These are phyloP conservation scores for Tachystola acroxantha DNA, from an alignment of 2,888 invertebrate genomes.

Conservation along the genomic window DNA sequence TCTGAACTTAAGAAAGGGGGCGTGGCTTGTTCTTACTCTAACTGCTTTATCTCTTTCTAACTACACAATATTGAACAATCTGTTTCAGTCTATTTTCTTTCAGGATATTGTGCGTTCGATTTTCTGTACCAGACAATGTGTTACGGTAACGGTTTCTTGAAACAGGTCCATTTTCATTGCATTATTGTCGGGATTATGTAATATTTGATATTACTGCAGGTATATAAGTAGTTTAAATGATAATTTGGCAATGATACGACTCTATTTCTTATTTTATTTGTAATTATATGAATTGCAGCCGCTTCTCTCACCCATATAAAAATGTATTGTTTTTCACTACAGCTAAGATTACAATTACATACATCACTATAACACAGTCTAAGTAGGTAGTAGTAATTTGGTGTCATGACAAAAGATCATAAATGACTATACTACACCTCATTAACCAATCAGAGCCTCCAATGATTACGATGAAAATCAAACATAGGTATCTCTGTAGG, in stretches of 20 bases:
- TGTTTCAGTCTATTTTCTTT: conserved; percentile 16
- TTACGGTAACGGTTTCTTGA: conserved; percentile 13
- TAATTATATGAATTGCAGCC: too few relatives aligned
- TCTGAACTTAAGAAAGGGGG: conserved; percentile 52
- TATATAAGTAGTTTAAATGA: too few relatives aligned
- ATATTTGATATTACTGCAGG: too few relatives aligned
- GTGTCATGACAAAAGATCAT: conserved; percentile 32
- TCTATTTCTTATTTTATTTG: too few relatives aligned
- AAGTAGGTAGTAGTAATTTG: too few relatives aligned
- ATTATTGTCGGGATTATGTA: too few relatives aligned
- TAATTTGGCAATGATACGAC: too few relatives aligned
- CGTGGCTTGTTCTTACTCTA: conserved; percentile 43
- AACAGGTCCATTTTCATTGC: conserved; percentile 8
- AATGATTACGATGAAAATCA: conserved; percentile 37
- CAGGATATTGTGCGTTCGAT: conserved; percentile 23
- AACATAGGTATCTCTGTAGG: conserved; percentile 22
- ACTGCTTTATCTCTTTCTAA: conserved; percentile 40
- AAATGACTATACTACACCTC: conserved; percentile 23
- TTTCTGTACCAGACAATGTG: conserved; percentile 14
- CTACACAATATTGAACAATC: conserved; percentile 15
- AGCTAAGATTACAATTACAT: too few relatives aligned
- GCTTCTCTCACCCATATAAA: too few relatives aligned
- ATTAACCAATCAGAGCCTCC: conserved; percentile 32
- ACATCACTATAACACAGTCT: too few relatives aligned
- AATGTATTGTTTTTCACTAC: too few relatives aligned